phyloP scores from a whole-genome alignment of 2,797 vertebrate genomes.

The Manis crassicaudata region DNA sequence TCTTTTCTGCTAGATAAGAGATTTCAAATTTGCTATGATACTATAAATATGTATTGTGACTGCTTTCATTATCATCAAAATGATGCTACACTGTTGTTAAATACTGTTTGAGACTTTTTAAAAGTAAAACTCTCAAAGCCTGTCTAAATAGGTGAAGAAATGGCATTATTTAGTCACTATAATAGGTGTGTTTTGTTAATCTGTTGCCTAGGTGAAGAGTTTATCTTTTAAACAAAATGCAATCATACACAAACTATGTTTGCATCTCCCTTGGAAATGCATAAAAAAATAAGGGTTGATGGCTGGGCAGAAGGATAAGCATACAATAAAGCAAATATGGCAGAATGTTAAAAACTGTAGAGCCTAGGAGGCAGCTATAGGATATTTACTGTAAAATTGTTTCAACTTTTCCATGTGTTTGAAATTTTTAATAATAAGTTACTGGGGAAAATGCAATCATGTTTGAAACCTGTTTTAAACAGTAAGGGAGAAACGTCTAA shows the following conservation, averaged over 20 bases:
- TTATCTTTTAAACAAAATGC: slow-evolving; percentile 7
- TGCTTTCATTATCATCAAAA: slow-evolving; percentile 20
- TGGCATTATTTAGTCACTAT: neutral
- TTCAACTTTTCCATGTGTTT: neutral
- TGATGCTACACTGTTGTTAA: neutral
- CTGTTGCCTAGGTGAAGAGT: neutral
- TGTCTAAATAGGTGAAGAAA: neutral
- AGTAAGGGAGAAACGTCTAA: neutral
- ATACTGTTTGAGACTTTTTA: neutral
- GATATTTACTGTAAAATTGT: neutral
- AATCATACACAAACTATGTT: neutral
- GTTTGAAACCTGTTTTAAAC: slow-evolving; percentile 41
- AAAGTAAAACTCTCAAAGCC: slow-evolving; percentile 9
- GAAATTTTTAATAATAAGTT: neutral
- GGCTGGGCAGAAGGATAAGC: neutral
- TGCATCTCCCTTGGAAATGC: neutral
- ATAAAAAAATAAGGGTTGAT: slow-evolving; percentile 9
- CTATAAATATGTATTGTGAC: neutral
- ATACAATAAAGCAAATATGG: neutral
- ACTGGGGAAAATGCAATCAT: neutral
- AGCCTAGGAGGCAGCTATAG: neutral
- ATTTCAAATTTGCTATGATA: slow-evolving; percentile 1
- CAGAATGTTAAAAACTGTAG: neutral
- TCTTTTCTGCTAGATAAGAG: neutral
- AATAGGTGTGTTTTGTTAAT: neutral